Conservation (phyloP, 2,888 invertebrate genomes). For the Drosophila monieri region DNA sequence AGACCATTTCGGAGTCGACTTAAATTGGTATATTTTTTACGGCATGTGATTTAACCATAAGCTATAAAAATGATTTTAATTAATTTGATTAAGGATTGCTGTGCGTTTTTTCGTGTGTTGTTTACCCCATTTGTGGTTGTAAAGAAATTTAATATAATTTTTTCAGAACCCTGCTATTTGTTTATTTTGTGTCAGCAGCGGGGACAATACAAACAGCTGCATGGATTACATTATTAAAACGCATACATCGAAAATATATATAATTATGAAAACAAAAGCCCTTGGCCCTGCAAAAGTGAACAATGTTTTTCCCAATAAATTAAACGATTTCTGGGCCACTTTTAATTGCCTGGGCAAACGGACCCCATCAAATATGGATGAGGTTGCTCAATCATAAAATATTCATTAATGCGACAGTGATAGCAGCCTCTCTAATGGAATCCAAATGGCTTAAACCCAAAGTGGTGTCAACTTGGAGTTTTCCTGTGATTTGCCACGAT, state of each 20-base stretch:
- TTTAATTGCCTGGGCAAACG: constrained; percentile 36
- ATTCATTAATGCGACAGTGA: constrained; percentile 2
- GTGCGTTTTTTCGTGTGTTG: constrained; percentile 1
- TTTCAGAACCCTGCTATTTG: constrained; percentile 24
- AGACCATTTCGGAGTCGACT: constrained; percentile 21
- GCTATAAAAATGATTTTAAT: constrained; percentile 39
- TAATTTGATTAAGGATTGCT: constrained; percentile 45
- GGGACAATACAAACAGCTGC: constrained; percentile 29
- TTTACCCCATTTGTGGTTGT: neutral
- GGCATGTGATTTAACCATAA: neutral
- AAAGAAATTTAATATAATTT: constrained; percentile 8
- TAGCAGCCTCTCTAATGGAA: constrained; percentile 9
- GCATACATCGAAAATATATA: constrained; percentile 7
- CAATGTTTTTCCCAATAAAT: constrained; percentile 30
- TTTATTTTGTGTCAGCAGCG: constrained; percentile 24
- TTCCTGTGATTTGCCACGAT: constrained; percentile 9
- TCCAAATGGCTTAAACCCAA: constrained; percentile 2
- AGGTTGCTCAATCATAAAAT: constrained; percentile 16
- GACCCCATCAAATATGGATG: constrained; percentile 23
- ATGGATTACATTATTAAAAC: constrained; percentile 39
- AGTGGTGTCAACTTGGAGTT: constrained; percentile 5
- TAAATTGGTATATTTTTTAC: neutral
- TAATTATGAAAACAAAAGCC: constrained; percentile 25
- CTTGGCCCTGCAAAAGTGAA: constrained; percentile 15
- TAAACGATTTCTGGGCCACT: constrained; percentile 22